These are phyloP conservation scores for Austrofundulus limnaeus DNA, from an alignment of 2,113 vertebrate species.

Conservation along the genomic window DNA sequence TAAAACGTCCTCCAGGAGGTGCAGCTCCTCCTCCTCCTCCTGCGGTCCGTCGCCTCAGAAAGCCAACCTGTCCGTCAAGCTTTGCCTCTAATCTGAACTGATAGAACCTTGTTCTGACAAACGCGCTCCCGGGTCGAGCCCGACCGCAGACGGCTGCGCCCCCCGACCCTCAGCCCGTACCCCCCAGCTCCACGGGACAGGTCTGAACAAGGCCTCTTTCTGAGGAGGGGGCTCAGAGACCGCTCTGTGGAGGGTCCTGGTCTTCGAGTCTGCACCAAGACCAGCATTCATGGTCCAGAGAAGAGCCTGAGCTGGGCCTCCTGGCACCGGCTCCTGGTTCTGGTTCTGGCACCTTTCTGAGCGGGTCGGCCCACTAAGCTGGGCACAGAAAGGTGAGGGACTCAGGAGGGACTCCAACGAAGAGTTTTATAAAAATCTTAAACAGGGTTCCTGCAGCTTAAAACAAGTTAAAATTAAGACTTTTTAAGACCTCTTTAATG, in stretches of 20 bases:
- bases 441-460: too few species aligned
- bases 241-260: conserved; percentile 92
- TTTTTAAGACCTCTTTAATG: too few species aligned
- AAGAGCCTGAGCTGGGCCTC: conserved; percentile 14
- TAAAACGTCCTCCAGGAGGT: not conserved
- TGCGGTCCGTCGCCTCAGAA: not conserved
- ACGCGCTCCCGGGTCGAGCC: not conserved
- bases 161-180: too few species aligned
- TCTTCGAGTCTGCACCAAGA: conserved; percentile 91
- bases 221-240: conserved; percentile 87
- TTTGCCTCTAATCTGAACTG: conserved; percentile 29
- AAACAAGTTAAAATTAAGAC: too few species aligned
- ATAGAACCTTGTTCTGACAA: conserved; percentile 19
- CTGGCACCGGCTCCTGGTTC: conserved; percentile 12
- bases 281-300: conserved; percentile 86
- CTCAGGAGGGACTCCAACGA: too few species aligned
- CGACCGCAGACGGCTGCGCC: conserved; percentile 34
- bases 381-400: not conserved
- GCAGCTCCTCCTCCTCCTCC: not conserved
- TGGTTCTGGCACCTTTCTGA: too few species aligned
- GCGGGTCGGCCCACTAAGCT: conserved; percentile 9
- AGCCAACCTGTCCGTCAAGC: conserved; percentile 5
- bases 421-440: too few species aligned
- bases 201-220: conserved; percentile 96
- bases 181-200: conserved; percentile 79